Base-by-base conservation (phyloP, 2,113 vertebrate genomes). In the Amia ocellicauda region DNA sequence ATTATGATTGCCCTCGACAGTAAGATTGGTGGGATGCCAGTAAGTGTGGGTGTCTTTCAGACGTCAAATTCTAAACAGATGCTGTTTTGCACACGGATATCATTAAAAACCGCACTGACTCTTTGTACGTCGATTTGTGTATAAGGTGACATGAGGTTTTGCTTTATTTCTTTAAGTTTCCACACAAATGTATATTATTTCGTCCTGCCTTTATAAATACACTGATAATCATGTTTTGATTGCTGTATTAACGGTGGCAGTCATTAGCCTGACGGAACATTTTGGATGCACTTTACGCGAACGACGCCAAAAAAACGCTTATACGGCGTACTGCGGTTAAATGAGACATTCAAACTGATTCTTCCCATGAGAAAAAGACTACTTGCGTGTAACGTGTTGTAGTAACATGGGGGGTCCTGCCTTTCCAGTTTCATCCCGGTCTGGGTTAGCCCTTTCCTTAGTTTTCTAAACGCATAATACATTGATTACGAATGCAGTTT, bases 341-440 rank as follows among this genome's bases (percentile, higher is more conserved):
- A 69, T 8, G 47, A 20, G n/a, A 74, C 62, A 56, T 47, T 50
- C 43, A 61, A 62, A 40, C 24, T 17, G 51, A 68, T 68, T 60
- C 58, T 53, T 55, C 53, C 42, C 43, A 45, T 42, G 23, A 73
- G 50, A 58, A 65, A 47, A 69, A 68, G 11, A 36, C 31, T n/a
- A 36, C 31, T 36, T 11, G 5, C 31, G 11, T 36, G 31, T 36
- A 11, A 36, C 11, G 31, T 36, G 31, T 36, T 36, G 31, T 36
- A 36, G 11, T 36, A 36, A n/a, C n/a, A n/a, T n/a, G n/a, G n/a
- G n/a, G n/a, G n/a, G n/a, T n/a, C n/a, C n/a, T n/a, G n/a, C n/a
- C n/a, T n/a, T n/a, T n/a, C n/a, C 22, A 14, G 3, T 23, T 9
- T 58, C 24, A n/a, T 64, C 36, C 14, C 55, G 1, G 58, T 40